A percentile compares a stretch with the other conserved stretches of the same genome.
Evolutionary conservation across 2,888 invertebrate genomes (phyloP).

Genomic region (Podabrus alpinus): DNA sequence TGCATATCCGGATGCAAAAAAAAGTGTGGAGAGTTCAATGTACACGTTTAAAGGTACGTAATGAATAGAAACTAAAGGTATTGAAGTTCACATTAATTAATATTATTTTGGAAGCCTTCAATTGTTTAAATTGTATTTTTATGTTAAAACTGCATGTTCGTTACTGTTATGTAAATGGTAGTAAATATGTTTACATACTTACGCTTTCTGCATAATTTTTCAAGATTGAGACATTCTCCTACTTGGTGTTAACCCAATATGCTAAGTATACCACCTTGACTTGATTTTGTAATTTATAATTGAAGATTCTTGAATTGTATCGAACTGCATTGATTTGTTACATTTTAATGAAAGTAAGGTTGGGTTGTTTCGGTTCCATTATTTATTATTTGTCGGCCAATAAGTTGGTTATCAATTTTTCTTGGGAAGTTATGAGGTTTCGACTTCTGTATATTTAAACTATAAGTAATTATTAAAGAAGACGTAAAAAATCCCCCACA

Average conservation of each 20-base stretch:
- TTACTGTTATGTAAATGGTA: not conserved
- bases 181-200: not conserved
- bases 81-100: not conserved
- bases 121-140: not conserved
- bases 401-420: not conserved
- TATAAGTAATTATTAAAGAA: constrained; percentile 1
- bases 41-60: not conserved
- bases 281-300: constrained; percentile 2
- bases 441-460: not conserved
- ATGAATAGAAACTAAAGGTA: not conserved
- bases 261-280: constrained; percentile 8
- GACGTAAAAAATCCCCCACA: constrained; percentile 28
- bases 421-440: not conserved
- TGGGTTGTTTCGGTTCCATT: no score
- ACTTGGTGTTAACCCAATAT: not conserved
- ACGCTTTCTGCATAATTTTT: constrained; percentile 4
- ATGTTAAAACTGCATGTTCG: not conserved
- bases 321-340: not conserved
- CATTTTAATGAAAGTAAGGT: not conserved
- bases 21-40: not conserved
- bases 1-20: not conserved
- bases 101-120: not conserved
- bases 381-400: not conserved
- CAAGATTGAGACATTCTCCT: not conserved
- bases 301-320: not conserved